Conservation (phyloP, 2,113 vertebrate genomes). For the Morone saxatilis region DNA sequence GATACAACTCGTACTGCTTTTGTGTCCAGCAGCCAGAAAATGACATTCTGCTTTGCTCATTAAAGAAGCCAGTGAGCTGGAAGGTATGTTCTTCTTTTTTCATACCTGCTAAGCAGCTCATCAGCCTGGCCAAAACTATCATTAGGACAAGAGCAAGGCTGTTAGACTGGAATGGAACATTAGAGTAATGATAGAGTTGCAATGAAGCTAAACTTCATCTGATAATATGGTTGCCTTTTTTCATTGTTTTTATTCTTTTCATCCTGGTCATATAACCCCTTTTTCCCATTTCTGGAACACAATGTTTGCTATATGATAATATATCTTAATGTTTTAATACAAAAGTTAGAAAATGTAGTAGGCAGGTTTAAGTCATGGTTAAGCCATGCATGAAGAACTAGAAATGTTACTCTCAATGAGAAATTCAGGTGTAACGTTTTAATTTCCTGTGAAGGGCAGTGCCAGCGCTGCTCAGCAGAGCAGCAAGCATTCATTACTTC, state of each 20-base stretch:
- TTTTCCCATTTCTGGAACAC: neutral
- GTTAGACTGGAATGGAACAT: constrained; percentile 56
- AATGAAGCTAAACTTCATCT: constrained; percentile 38
- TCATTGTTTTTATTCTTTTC: neutral
- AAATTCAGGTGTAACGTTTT: constrained; percentile 58
- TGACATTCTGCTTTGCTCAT: constrained; percentile 73
- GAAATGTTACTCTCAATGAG: constrained; percentile 34
- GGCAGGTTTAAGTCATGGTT: neutral
- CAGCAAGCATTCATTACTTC: constrained; percentile 65
- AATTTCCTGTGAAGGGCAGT: constrained; percentile 76
- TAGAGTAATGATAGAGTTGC: constrained; percentile 56
- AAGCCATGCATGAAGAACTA: constrained; percentile 20
- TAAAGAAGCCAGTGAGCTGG: constrained; percentile 70
- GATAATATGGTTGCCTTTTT: constrained; percentile 16
- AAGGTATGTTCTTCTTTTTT: constrained; percentile 39
- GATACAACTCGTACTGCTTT: constrained; percentile 59
- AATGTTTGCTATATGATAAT: neutral
- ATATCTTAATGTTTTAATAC: constrained; percentile 19
- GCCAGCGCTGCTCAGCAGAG: constrained; percentile 53
- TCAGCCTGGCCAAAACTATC: constrained; percentile 60
- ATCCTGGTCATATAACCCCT: too few relatives aligned
- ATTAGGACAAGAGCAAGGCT: constrained; percentile 61
- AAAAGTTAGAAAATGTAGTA: neutral
- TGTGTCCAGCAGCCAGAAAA: constrained; percentile 75
- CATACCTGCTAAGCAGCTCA: constrained; percentile 71